Percentiles rank a stretch among this genome's conserved stretches.
phyloP scores from a whole-genome alignment of 2,888 invertebrate genomes.

The Nephrotoma appendiculata region DNA sequence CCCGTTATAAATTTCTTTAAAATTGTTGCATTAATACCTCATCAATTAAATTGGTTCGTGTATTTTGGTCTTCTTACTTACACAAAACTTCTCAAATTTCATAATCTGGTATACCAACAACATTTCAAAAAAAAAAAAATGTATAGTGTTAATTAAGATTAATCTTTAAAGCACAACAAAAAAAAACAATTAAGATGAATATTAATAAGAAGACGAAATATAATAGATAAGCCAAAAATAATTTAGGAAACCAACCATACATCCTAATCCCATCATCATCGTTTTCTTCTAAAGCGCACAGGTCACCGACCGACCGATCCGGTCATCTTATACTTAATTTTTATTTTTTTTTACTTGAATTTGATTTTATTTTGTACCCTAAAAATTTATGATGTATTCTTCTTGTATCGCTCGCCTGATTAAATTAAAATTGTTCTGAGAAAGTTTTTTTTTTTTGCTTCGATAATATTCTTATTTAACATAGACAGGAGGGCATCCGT shows the following conservation, averaged over 20 bases:
- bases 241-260: neutral
- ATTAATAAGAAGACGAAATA: neutral
- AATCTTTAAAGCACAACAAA: neutral
- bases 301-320: neutral
- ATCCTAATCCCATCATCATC: neutral
- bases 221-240: neutral
- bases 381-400: neutral
- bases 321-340: neutral
- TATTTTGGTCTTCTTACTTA: neutral
- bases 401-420: neutral
- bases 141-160: neutral
- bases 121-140: neutral
- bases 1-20: neutral
- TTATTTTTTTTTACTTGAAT: neutral
- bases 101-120: neutral
- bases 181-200: neutral
- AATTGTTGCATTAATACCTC: neutral
- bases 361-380: neutral
- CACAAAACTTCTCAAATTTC: neutral
- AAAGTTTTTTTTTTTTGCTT: neutral
- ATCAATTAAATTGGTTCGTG: neutral
- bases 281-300: neutral
- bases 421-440: neutral
- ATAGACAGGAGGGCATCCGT: too few species aligned
- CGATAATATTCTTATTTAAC: too few species aligned